Evolutionary conservation across 2,113 vertebrate genomes (phyloP).

Genomic region (Microcebus jonahi): DNA sequence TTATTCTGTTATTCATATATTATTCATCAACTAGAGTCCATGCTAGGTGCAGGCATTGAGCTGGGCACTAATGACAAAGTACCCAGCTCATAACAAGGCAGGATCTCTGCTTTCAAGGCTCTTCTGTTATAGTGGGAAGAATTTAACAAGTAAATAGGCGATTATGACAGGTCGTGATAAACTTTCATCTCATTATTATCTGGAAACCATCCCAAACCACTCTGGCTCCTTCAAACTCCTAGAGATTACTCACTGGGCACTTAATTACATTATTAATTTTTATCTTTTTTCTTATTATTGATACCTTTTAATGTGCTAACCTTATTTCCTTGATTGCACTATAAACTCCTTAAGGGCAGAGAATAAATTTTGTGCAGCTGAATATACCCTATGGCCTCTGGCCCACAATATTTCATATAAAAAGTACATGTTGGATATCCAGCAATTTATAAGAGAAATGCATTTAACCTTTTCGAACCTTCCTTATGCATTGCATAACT

Average conservation of each 20-base stretch:
- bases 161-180: neutral
- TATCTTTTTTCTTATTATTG: neutral
- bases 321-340: neutral
- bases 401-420: neutral
- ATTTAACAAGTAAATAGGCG: neutral
- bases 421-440: neutral
- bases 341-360: neutral
- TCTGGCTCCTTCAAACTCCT: neutral
- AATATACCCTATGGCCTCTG: neutral
- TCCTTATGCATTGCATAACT: neutral
- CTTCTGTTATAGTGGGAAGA: neutral
- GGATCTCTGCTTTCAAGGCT: neutral
- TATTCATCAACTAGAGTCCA: neutral
- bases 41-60: neutral
- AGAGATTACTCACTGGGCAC: neutral
- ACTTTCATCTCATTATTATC: neutral
- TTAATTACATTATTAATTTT: slow-evolving; percentile 25
- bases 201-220: neutral
- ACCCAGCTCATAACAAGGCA: neutral
- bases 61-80: neutral
- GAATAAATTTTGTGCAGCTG: neutral
- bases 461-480: slow-evolving; percentile 13
- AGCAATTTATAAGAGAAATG: neutral
- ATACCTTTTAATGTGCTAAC: neutral
- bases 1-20: neutral